These are phyloP conservation scores for Numenius arquata DNA, from an alignment of 2,113 vertebrate species.

Conservation along the genomic window DNA sequence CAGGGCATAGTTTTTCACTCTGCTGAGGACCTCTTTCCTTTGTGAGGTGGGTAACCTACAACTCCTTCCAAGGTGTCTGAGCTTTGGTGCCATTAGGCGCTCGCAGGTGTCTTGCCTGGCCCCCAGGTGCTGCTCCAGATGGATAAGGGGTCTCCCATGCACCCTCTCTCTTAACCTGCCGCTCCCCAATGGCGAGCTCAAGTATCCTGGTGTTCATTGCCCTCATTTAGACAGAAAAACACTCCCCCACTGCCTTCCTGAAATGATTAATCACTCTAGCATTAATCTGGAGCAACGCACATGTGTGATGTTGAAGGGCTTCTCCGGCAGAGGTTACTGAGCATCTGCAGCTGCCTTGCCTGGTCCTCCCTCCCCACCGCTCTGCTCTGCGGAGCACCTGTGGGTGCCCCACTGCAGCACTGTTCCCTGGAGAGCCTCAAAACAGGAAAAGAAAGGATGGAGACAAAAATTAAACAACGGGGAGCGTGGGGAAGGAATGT, in stretches of 20 bases:
- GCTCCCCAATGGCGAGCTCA: not conserved
- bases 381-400: not conserved
- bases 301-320: not conserved
- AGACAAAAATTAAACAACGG: not conserved
- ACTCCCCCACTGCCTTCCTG: not conserved
- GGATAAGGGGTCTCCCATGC: not conserved
- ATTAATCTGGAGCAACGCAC: not conserved
- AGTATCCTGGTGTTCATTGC: not conserved
- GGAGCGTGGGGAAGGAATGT: not conserved
- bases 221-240: not conserved
- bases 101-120: not conserved
- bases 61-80: not conserved
- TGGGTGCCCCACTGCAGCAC: not conserved
- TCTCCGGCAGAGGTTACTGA: not conserved
- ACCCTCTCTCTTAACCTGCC: not conserved
- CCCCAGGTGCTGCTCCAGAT: not conserved
- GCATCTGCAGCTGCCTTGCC: not conserved
- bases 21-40: not conserved
- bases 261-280: not conserved
- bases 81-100: not conserved
- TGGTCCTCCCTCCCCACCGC: not conserved
- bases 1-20: accelerated
- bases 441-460: not conserved
- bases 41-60: not conserved
- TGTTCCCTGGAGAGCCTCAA: not conserved